phyloP scores from a whole-genome alignment of 2,113 vertebrate species.

The Melozone crissalis region DNA sequence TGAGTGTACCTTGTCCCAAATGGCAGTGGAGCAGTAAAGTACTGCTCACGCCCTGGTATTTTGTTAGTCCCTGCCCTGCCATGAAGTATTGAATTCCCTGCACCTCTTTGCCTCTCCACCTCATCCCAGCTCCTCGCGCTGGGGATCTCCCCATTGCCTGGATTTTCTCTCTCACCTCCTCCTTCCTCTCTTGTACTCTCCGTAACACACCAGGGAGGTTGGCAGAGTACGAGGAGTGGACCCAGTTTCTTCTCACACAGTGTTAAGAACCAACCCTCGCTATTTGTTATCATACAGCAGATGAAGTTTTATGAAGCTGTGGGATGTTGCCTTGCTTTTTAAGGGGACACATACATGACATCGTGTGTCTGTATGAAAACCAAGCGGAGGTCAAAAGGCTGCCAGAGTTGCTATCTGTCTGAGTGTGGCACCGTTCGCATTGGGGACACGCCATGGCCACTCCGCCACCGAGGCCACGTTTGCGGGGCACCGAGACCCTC shows the following conservation, averaged over 20 bases:
- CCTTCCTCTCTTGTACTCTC: neutral
- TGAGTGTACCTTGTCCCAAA: neutral
- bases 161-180: neutral
- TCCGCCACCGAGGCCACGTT: no score
- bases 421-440: rapidly evolving
- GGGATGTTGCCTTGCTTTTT: neutral
- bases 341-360: neutral
- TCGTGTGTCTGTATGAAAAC: neutral
- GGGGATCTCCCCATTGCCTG: neutral
- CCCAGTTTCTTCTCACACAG: rapidly evolving
- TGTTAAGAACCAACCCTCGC: neutral
- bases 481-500: neutral
- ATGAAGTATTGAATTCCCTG: rapidly evolving
- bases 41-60: neutral
- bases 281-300: neutral
- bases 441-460: rapidly evolving
- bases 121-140: neutral
- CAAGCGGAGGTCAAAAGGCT: neutral
- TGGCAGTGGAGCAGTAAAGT: rapidly evolving
- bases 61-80: no score
- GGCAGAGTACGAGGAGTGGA: neutral
- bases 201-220: rapidly evolving
- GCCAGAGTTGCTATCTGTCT: neutral
- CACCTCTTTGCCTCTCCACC: neutral
- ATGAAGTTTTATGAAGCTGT: neutral